Conservation (phyloP, 2,888 invertebrate genomes). For the Deilephila elpenor region DNA sequence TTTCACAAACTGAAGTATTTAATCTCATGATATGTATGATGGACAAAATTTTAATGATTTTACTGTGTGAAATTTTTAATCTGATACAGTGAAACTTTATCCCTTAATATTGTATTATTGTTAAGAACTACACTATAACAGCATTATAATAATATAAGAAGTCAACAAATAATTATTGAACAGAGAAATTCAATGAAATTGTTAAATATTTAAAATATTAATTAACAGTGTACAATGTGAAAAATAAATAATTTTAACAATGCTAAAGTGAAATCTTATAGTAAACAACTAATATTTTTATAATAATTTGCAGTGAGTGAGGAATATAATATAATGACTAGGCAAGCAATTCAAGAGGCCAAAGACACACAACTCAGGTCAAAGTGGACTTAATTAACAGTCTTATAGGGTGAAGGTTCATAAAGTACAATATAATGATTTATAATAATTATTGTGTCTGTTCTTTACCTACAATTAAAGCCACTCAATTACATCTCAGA, state of each 20-base stretch:
- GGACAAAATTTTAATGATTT: conserved; percentile 1
- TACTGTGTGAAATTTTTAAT: not conserved
- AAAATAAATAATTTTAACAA: conserved; percentile 13
- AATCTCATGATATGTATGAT: conserved; percentile 21
- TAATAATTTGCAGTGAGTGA: not conserved
- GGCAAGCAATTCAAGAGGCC: conserved; percentile 45
- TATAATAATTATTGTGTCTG: conserved; percentile 27
- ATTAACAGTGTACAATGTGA: not conserved
- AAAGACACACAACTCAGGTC: conserved; percentile 61
- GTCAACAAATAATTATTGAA: conserved; percentile 1
- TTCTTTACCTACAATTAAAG: conserved; percentile 4
- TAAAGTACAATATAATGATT: conserved; percentile 28
- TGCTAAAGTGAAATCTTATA: not conserved
- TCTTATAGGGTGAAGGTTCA: conserved; percentile 65
- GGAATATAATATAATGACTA: conserved; percentile 19
- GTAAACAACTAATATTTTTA: not conserved
- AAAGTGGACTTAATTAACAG: conserved; percentile 71
- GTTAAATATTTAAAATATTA: conserved; percentile 10
- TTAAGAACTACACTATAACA: conserved; percentile 33
- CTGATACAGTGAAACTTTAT: not conserved
- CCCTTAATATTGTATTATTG: conserved; percentile 4
- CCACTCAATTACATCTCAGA: not conserved
- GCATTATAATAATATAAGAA: conserved; percentile 36
- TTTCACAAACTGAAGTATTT: conserved; percentile 8
- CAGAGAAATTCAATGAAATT: not conserved